phyloP scores from a whole-genome alignment of 2,888 invertebrate species.

The Lordiphosa andalusiaca region DNA sequence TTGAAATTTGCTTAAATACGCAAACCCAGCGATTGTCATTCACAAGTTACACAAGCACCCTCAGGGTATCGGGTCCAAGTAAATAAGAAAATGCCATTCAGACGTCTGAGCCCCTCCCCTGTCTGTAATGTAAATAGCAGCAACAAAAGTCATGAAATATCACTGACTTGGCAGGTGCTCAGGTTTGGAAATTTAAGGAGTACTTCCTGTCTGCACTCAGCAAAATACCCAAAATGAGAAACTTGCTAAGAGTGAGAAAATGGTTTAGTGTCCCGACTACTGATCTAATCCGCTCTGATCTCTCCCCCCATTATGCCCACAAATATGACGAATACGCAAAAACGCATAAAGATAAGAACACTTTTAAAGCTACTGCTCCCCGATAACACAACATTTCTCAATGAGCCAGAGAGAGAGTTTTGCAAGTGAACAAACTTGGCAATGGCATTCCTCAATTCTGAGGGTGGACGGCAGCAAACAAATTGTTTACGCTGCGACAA shows the following conservation, averaged over 20 bases:
- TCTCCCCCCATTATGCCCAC: neutral
- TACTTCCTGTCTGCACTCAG: conserved; percentile 23
- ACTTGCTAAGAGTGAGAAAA: conserved; percentile 2
- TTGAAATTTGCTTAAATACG: conserved; percentile 41
- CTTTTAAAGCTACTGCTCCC: neutral
- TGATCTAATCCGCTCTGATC: neutral
- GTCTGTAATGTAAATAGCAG: conserved; percentile 8
- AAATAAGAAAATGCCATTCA: conserved; percentile 21
- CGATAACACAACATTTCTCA: conserved; percentile 5
- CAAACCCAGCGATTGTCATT: conserved; percentile 30
- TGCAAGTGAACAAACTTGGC: conserved; percentile 19
- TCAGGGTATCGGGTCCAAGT: conserved; percentile 10
- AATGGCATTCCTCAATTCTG: conserved; percentile 29
- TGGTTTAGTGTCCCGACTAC: neutral
- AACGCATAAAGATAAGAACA: conserved; percentile 17
- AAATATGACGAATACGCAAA: conserved; percentile 16
- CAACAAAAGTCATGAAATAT: conserved; percentile 1
- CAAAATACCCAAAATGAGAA: neutral
- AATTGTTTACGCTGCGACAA: conserved; percentile 35
- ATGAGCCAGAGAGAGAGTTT: neutral
- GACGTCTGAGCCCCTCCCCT: conserved; percentile 14
- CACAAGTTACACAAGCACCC: conserved; percentile 37
- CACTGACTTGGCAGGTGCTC: conserved; percentile 22
- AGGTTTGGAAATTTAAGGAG: conserved; percentile 17
- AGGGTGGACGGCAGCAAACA: conserved; percentile 20